Evolutionary conservation across 1,140 invertebrate genomes (phyloP).

Genomic region (Drosophila mojavensis): DNA sequence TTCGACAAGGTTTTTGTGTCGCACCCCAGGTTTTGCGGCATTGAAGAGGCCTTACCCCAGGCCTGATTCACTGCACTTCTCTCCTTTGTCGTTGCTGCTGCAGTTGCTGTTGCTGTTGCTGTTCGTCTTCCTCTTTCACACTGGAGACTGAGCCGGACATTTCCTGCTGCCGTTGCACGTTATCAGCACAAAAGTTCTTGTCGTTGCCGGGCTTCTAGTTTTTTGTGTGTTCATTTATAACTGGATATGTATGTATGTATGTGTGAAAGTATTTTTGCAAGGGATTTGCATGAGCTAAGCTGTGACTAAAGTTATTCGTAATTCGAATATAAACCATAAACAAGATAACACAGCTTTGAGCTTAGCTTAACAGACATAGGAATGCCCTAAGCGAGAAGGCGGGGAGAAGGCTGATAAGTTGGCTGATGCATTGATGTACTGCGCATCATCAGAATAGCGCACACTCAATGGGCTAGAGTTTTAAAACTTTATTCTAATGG

Average conservation of each 20-base stretch:
- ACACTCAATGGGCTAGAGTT: too few relatives aligned
- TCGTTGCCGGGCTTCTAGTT: slow-evolving; percentile 42
- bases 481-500: too few relatives aligned
- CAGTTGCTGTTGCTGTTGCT: slow-evolving; percentile 14
- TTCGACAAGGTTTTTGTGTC: slow-evolving; percentile 35
- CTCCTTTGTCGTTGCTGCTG: slow-evolving; percentile 1
- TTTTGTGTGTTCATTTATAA: slow-evolving; percentile 17
- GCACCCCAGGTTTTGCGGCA: slow-evolving; percentile 24
- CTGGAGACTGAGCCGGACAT: slow-evolving; percentile 37
- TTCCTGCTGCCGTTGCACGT: slow-evolving; percentile 66
- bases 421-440: too few relatives aligned
- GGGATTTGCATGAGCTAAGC: slow-evolving; percentile 9
- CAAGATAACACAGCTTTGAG: slow-evolving; percentile 5
- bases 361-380: neutral
- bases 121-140: slow-evolving; percentile 18
- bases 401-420: too few relatives aligned
- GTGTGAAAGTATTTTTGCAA: slow-evolving; percentile 15
- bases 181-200: slow-evolving; percentile 67
- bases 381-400: neutral
- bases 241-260: too few relatives aligned
- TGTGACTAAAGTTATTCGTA: slow-evolving; percentile 1
- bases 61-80: slow-evolving; percentile 12
- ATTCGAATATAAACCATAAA: slow-evolving; percentile 16
- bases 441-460: too few relatives aligned
- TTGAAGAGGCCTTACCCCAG: slow-evolving; percentile 7